phyloP scores from a whole-genome alignment of 2,888 invertebrate genomes.

The Synanthedon tipuliformis region DNA sequence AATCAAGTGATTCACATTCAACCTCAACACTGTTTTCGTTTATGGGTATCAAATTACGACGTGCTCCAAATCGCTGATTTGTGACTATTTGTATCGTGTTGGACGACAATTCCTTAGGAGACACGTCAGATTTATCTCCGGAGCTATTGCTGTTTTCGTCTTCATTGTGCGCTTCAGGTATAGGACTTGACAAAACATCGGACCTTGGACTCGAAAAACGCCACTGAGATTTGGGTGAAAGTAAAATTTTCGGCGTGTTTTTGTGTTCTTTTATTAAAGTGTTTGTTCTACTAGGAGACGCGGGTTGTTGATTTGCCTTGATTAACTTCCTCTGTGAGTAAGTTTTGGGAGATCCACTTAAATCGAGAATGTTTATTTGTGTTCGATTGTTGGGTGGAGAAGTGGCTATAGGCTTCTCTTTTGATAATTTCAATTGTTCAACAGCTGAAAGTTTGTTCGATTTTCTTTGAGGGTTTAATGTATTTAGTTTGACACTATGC shows the following conservation, averaged over 20 bases:
- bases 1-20: constrained; percentile 30
- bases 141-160: constrained; percentile 78
- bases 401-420: constrained; percentile 52
- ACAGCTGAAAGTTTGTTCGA: constrained; percentile 79
- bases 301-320: constrained; percentile 55
- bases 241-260: constrained; percentile 72
- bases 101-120: constrained; percentile 37
- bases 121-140: constrained; percentile 60
- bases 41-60: constrained; percentile 56
- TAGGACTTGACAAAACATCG: constrained; percentile 87
- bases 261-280: constrained; percentile 65
- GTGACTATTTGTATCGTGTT: constrained; percentile 62
- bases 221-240: constrained; percentile 79
- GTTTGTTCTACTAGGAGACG: constrained; percentile 68
- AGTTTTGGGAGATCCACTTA: constrained; percentile 79
- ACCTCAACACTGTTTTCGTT: constrained; percentile 40
- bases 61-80: constrained; percentile 61
- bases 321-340: constrained; percentile 74
- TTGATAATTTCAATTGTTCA: constrained; percentile 79
- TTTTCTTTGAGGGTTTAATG: constrained; percentile 65
- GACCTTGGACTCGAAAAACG: constrained; percentile 80
- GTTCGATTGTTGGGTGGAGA: constrained; percentile 40
- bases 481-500: constrained; percentile 76
- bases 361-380: constrained; percentile 74
- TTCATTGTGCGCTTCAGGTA: constrained; percentile 84